A percentile compares a stretch with the other conserved stretches of the same genome.
Evolutionary conservation across 2,888 invertebrate species (phyloP).

Genomic region (Acleris literana): DNA sequence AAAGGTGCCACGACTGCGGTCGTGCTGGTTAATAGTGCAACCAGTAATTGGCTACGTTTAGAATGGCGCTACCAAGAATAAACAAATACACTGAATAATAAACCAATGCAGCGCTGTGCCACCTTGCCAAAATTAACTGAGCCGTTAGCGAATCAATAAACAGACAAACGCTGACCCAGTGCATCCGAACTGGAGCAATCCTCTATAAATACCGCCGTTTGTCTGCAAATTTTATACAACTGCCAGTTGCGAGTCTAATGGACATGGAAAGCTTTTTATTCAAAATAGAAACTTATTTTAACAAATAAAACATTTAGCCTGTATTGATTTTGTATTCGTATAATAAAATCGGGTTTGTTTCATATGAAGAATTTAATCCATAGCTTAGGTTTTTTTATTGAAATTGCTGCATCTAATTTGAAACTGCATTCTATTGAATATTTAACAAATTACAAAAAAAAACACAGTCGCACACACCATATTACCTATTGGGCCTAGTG

Average conservation of each 20-base stretch:
- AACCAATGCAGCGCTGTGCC: conserved; percentile 30
- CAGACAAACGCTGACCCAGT: conserved; percentile 71
- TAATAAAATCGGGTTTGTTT: neutral
- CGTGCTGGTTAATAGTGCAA: too few relatives aligned
- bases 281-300: conserved; percentile 28
- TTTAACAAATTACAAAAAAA: too few relatives aligned
- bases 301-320: conserved; percentile 12
- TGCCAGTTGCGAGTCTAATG: conserved; percentile 60
- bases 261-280: conserved; percentile 63
- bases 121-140: conserved; percentile 75
- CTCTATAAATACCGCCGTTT: conserved; percentile 70
- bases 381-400: too few relatives aligned
- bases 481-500: too few relatives aligned
- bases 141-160: conserved; percentile 77
- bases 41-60: too few relatives aligned
- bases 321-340: conserved; percentile 6
- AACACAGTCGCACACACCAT: too few relatives aligned
- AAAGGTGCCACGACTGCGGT: too few relatives aligned
- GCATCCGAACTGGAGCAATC: conserved; percentile 70
- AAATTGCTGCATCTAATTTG: too few relatives aligned
- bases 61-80: too few relatives aligned
- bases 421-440: too few relatives aligned
- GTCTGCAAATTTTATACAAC: conserved; percentile 69
- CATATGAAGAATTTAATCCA: too few relatives aligned
- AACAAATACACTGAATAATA: too few relatives aligned